phyloP scores from a whole-genome alignment of 2,888 invertebrate species.

The Oligia fasciuncula region DNA sequence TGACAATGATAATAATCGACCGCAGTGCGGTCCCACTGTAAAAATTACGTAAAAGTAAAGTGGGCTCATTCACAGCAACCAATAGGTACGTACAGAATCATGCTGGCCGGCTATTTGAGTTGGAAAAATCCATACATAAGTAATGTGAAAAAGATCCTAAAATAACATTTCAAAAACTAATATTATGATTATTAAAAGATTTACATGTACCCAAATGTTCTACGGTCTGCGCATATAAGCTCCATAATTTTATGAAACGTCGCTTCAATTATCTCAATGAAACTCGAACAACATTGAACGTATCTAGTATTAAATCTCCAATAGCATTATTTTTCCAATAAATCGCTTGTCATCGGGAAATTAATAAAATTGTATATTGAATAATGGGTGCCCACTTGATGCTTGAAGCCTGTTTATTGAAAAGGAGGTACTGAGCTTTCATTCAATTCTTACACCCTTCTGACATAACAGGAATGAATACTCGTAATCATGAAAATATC shows the following conservation, averaged over 20 bases:
- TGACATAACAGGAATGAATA: background rate
- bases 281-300: slow-evolving; percentile 45
- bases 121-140: background rate
- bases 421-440: slow-evolving; percentile 31
- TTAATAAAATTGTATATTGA: slow-evolving; percentile 74
- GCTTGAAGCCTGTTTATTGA: slow-evolving; percentile 70
- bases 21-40: background rate
- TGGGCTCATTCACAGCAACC: background rate
- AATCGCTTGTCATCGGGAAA: slow-evolving; percentile 69
- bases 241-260: slow-evolving; percentile 35
- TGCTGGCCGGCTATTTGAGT: background rate
- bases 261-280: slow-evolving; percentile 49
- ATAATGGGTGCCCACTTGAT: slow-evolving; percentile 70
- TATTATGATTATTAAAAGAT: slow-evolving; percentile 26
- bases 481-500: background rate
- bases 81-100: background rate
- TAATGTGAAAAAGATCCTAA: background rate
- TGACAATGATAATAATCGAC: slow-evolving; percentile 24
- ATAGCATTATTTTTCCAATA: slow-evolving; percentile 66
- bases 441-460: slow-evolving; percentile 2
- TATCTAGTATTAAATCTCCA: slow-evolving; percentile 57
- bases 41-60: background rate
- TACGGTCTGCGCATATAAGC: slow-evolving; percentile 7
- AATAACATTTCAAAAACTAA: slow-evolving; percentile 1
- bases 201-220: slow-evolving; percentile 16